A percentile compares a stretch with the other conserved stretches of the same genome.
These are phyloP conservation scores for Cirrhinus molitorella DNA, from an alignment of 2,797 vertebrate genomes.

Conservation along the genomic window DNA sequence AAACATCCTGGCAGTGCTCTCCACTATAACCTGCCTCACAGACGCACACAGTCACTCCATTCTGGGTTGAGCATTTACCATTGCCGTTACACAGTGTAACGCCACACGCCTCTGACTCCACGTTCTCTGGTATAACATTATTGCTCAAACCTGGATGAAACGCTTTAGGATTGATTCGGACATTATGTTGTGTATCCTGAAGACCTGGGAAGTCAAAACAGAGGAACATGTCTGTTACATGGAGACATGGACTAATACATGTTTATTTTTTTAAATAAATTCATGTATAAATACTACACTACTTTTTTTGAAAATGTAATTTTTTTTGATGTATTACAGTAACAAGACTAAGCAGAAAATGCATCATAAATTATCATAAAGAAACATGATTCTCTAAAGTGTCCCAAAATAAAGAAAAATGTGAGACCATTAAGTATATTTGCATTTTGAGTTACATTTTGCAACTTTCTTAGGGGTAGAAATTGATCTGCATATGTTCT, in stretches of 20 bases:
- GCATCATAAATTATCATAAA: neutral
- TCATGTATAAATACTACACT: no score
- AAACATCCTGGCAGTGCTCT: slow-evolving; percentile 77
- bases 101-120: slow-evolving; percentile 68
- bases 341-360: no score
- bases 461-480: neutral
- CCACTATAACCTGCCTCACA: slow-evolving; percentile 81
- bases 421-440: neutral
- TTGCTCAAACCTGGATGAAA: slow-evolving; percentile 25
- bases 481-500: neutral
- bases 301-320: no score
- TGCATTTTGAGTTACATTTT: neutral
- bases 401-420: neutral
- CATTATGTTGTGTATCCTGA: neutral
- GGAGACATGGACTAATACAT: neutral
- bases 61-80: slow-evolving; percentile 75
- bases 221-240: neutral
- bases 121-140: slow-evolving; percentile 41
- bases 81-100: slow-evolving; percentile 77
- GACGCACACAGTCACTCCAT: slow-evolving; percentile 70
- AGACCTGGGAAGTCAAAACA: slow-evolving; percentile 64
- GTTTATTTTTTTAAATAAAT: no score
- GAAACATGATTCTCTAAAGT: neutral
- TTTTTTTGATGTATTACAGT: no score
- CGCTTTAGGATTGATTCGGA: slow-evolving; percentile 1